Conservation (phyloP, 2,888 invertebrate species). For the Alitta virens region DNA sequence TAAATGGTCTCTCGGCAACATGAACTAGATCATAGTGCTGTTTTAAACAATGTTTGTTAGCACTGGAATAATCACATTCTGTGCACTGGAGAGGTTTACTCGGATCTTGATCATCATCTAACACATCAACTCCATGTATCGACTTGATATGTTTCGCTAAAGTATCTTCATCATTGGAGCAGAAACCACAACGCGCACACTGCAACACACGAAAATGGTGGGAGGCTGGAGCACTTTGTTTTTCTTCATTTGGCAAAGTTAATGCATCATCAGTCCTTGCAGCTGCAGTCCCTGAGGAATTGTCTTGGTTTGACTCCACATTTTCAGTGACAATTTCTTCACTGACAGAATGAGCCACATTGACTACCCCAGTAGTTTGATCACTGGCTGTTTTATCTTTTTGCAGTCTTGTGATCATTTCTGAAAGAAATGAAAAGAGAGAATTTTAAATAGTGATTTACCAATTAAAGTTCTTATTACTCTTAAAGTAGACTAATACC, state of each 20-base stretch:
- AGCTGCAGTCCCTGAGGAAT: neutral
- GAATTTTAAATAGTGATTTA: too few species aligned
- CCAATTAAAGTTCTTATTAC: too few species aligned
- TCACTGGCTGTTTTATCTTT: too few species aligned
- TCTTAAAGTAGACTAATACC: too few species aligned
- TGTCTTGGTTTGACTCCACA: neutral
- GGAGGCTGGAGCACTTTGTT: neutral
- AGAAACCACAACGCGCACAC: neutral
- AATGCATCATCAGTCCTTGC: neutral
- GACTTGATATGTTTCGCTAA: neutral
- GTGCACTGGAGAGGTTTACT: constrained; percentile 28
- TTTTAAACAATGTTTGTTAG: constrained; percentile 52
- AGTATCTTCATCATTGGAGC: neutral
- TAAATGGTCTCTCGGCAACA: constrained; percentile 47
- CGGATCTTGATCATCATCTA: neutral
- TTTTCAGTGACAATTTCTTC: neutral
- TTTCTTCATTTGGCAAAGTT: too few species aligned
- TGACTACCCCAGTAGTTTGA: too few species aligned
- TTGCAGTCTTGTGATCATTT: too few species aligned
- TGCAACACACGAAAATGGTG: neutral
- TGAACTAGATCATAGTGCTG: constrained; percentile 54
- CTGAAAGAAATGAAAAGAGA: too few species aligned
- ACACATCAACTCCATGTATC: neutral
- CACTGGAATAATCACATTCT: constrained; percentile 49
- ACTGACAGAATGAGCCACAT: too few species aligned